Percentiles rank a stretch among this genome's conserved stretches.
Evolutionary conservation across 2,888 invertebrate species (phyloP).

Genomic region (Hypselothyrea guttata): DNA sequence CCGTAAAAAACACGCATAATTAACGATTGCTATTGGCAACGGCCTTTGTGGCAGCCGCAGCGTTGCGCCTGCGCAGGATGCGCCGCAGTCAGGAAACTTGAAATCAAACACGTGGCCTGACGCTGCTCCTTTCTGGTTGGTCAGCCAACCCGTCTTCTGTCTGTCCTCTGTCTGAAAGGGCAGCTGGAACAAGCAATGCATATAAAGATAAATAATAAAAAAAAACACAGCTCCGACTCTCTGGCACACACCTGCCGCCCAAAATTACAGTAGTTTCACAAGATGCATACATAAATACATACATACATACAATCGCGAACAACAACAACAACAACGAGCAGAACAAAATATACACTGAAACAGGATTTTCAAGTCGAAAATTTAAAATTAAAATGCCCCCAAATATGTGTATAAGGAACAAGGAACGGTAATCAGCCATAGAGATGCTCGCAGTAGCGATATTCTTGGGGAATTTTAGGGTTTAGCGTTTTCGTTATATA

Average conservation of each 20-base stretch:
- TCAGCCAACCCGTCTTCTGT: constrained; percentile 25
- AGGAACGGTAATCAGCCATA: constrained; percentile 3
- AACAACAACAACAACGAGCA: not conserved
- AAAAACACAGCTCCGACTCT: constrained; percentile 5
- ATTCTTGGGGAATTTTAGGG: not conserved
- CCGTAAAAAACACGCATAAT: constrained; percentile 56
- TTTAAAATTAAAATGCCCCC: constrained; percentile 61
- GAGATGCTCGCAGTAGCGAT: constrained; percentile 11
- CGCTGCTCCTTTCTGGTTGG: constrained; percentile 63
- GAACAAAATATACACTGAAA: constrained; percentile 29
- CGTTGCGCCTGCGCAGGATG: constrained; percentile 65
- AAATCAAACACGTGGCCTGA: constrained; percentile 72
- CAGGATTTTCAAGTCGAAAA: constrained; percentile 64
- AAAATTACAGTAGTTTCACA: constrained; percentile 59
- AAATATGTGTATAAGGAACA: constrained; percentile 10
- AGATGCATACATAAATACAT: constrained; percentile 30
- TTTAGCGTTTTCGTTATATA: no score
- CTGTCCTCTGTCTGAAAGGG: constrained; percentile 17
- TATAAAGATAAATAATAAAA: no score
- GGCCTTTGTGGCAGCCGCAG: no score
- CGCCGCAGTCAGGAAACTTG: constrained; percentile 54
- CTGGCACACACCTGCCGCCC: constrained; percentile 61
- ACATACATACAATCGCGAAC: constrained; percentile 8
- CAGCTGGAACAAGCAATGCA: constrained; percentile 45
- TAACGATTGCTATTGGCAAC: constrained; percentile 47